Percentiles rank a stretch among this genome's conserved stretches.
These are phyloP conservation scores for Thunnus albacares DNA, from an alignment of 2,797 vertebrate genomes.

Conservation along the genomic window DNA sequence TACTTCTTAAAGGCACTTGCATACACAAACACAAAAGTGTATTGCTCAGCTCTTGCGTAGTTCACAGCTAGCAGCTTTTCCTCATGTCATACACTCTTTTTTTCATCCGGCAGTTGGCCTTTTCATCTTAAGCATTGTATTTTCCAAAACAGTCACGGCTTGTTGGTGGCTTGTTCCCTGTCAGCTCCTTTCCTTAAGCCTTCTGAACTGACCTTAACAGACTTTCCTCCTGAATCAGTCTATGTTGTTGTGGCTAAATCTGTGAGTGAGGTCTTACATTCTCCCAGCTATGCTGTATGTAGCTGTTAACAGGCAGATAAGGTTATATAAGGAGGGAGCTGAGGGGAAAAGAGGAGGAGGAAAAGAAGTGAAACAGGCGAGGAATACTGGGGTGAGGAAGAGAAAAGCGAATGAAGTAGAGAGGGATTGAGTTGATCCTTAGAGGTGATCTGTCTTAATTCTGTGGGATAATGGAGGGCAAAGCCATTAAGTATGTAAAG, in stretches of 20 bases:
- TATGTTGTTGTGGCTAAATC: conserved; percentile 55
- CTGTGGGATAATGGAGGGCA: conserved; percentile 81
- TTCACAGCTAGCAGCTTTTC: conserved; percentile 43
- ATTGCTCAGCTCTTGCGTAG: conserved; percentile 46
- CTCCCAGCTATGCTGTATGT: conserved; percentile 25
- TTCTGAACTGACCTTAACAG: conserved; percentile 68
- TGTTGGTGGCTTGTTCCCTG: conserved; percentile 68
- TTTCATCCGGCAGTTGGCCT: conserved; percentile 60
- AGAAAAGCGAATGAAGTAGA: conserved; percentile 33
- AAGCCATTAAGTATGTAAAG: conserved; percentile 80
- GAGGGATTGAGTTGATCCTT: conserved; percentile 54
- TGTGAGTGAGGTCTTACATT: conserved; percentile 54
- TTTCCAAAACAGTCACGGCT: conserved; percentile 62
- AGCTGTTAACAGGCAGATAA: conserved; percentile 59
- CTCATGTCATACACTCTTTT: conserved; percentile 52
- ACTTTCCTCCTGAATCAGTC: conserved; percentile 57
- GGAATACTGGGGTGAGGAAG: conserved; percentile 4
- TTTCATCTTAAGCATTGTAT: conserved; percentile 63
- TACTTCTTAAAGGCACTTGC: conserved; percentile 24
- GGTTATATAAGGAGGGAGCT: conserved; percentile 44
- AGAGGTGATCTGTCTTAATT: conserved; percentile 84
- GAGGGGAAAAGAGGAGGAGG: conserved; percentile 23
- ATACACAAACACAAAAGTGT: conserved; percentile 39
- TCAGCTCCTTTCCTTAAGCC: conserved; percentile 62
- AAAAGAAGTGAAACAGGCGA: conserved; percentile 15